These are phyloP conservation scores for Rhynchophorus ferrugineus DNA, from an alignment of 1,140 invertebrate species.

Conservation along the genomic window DNA sequence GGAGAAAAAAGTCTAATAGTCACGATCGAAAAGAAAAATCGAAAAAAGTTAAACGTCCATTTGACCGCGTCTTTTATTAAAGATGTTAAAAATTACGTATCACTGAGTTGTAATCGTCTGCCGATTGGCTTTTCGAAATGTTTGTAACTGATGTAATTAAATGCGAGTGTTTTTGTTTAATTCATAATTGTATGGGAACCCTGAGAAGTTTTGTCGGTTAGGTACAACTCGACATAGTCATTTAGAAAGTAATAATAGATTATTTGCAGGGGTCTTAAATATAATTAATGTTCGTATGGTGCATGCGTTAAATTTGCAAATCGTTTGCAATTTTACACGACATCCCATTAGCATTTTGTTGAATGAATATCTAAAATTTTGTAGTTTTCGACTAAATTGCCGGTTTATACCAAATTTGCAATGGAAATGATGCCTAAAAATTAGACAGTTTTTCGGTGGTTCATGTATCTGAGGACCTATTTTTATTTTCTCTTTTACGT, in stretches of 20 bases:
- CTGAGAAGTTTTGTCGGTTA: slow-evolving; percentile 26
- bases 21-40: too few species aligned
- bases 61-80: slow-evolving; percentile 5
- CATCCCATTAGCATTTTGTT: slow-evolving; percentile 31
- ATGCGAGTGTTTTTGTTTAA: slow-evolving; percentile 26
- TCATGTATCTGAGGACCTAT: slow-evolving; percentile 1
- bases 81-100: slow-evolving; percentile 25
- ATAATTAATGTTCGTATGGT: slow-evolving; percentile 30
- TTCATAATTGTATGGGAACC: slow-evolving; percentile 32
- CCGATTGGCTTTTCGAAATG: slow-evolving; percentile 21
- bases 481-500: background rate
- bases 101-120: slow-evolving; percentile 22
- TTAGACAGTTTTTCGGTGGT: slow-evolving; percentile 5
- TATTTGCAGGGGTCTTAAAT: slow-evolving; percentile 31
- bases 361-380: slow-evolving; percentile 33
- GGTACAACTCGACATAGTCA: slow-evolving; percentile 28
- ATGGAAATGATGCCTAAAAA: slow-evolving; percentile 26
- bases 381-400: slow-evolving; percentile 30
- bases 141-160: slow-evolving; percentile 29
- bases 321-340: slow-evolving; percentile 33
- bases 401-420: slow-evolving; percentile 30
- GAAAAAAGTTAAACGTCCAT: slow-evolving; percentile 5
- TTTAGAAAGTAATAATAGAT: slow-evolving; percentile 34
- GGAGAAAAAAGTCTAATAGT: too few species aligned
- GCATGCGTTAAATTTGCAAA: slow-evolving; percentile 35